Conservation (phyloP, 2,888 invertebrate genomes). For the Drepana falcataria region DNA sequence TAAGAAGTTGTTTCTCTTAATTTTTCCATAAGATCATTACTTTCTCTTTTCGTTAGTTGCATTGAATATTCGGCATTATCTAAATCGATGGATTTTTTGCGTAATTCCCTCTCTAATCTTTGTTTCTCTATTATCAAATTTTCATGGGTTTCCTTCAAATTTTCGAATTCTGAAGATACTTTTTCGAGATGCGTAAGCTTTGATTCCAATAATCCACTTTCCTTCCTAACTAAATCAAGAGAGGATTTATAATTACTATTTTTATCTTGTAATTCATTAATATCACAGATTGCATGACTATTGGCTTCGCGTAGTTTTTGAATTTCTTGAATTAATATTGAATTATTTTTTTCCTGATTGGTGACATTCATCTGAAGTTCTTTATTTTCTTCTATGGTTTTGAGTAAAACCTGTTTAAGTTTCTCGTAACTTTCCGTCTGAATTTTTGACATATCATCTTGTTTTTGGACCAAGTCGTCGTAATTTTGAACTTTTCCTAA, state of each 20-base stretch:
- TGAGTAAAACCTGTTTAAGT: constrained; percentile 23
- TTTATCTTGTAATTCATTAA: constrained; percentile 39
- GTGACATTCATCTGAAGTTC: constrained; percentile 25
- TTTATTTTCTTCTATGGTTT: constrained; percentile 32
- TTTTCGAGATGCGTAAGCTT: constrained; percentile 36
- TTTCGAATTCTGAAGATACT: constrained; percentile 29
- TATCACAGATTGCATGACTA: constrained; percentile 25
- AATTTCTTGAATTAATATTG: constrained; percentile 41
- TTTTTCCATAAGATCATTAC: constrained; percentile 31
- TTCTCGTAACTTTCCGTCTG: constrained; percentile 28
- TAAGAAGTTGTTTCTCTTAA: constrained; percentile 30
- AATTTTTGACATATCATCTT: constrained; percentile 25
- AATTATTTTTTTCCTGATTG: constrained; percentile 28
- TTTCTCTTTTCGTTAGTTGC: constrained; percentile 38
- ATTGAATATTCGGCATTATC: constrained; percentile 30
- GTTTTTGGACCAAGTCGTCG: constrained; percentile 28
- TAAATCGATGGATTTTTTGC: constrained; percentile 31
- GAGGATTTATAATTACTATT: constrained; percentile 36
- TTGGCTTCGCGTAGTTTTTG: constrained; percentile 41
- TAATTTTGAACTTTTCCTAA: constrained; percentile 44
- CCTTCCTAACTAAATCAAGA: constrained; percentile 38
- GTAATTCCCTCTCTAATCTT: constrained; percentile 37
- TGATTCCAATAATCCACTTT: constrained; percentile 39
- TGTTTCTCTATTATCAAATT: constrained; percentile 33
- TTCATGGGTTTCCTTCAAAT: constrained; percentile 34